phyloP scores from a whole-genome alignment of 2,888 invertebrate genomes.

The Drosophila atripex region DNA sequence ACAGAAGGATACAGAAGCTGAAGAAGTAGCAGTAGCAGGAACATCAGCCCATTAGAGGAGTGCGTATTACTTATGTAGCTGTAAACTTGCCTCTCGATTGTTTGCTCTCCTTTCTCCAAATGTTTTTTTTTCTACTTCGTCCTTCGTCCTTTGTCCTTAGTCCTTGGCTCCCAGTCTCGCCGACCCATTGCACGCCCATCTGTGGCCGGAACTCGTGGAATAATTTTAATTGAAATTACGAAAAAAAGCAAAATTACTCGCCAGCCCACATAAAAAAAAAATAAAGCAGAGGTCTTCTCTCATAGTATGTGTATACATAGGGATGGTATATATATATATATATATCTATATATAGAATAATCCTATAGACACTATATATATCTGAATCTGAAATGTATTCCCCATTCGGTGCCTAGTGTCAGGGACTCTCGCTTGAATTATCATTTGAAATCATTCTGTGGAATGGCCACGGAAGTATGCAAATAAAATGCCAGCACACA shows the following conservation, averaged over 20 bases:
- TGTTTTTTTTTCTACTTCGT: constrained; percentile 12
- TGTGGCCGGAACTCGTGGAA: constrained; percentile 53
- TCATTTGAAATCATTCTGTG: constrained; percentile 75
- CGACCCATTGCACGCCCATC: constrained; percentile 10
- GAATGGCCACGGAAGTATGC: constrained; percentile 63
- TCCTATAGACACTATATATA: too few relatives aligned
- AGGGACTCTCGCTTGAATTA: constrained; percentile 54
- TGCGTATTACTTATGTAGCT: constrained; percentile 75
- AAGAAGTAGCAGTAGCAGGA: constrained; percentile 15
- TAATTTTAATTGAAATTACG: constrained; percentile 78
- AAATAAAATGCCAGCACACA: too few relatives aligned
- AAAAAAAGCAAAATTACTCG: constrained; percentile 57
- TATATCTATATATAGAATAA: not conserved
- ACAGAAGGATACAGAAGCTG: not conserved
- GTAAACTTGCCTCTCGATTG: constrained; percentile 66
- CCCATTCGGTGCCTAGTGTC: constrained; percentile 7
- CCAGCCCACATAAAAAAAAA: constrained; percentile 18
- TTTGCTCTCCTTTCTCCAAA: constrained; percentile 39
- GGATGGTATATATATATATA: not conserved
- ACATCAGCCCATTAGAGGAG: constrained; percentile 68
- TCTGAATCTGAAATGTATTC: too few relatives aligned
- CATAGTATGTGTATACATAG: not conserved
- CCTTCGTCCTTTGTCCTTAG: not conserved
- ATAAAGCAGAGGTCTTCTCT: not conserved
- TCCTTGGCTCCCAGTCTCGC: constrained; percentile 2